Evolutionary conservation across 2,888 invertebrate genomes (phyloP).

Genomic region (Helleia helle): DNA sequence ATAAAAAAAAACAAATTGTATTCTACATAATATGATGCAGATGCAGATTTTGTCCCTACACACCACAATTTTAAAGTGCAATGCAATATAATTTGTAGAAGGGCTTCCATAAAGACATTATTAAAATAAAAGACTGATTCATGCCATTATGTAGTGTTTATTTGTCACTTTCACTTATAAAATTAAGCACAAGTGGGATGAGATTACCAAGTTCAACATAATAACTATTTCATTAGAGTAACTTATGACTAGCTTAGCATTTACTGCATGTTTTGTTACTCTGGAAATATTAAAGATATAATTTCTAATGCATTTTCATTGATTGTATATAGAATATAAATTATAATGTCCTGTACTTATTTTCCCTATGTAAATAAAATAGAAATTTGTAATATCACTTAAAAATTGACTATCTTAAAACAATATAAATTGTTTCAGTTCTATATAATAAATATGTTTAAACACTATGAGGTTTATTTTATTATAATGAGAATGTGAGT

Average conservation of each 20-base stretch:
- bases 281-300: conserved; percentile 14
- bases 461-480: background rate
- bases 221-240: conserved; percentile 33
- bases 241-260: conserved; percentile 55
- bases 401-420: conserved; percentile 11
- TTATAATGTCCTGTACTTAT: conserved; percentile 29
- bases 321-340: conserved; percentile 36
- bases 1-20: too few species aligned
- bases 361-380: conserved; percentile 37
- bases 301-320: conserved; percentile 5
- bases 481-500: background rate
- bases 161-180: conserved; percentile 44
- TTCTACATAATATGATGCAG: too few species aligned
- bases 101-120: conserved; percentile 30
- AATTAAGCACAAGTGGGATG: conserved; percentile 44
- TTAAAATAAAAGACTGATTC: conserved; percentile 62
- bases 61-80: background rate
- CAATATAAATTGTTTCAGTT: conserved; percentile 14
- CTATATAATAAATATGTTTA: background rate
- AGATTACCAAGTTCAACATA: conserved; percentile 32
- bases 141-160: conserved; percentile 55
- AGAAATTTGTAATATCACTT: conserved; percentile 21
- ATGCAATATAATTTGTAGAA: background rate
- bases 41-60: too few species aligned
- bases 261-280: conserved; percentile 39